Evolutionary conservation across 2,113 vertebrate species (phyloP), one percentile per base, ranked within the genome.

Genomic region (Austrofundulus limnaeus): DNA sequence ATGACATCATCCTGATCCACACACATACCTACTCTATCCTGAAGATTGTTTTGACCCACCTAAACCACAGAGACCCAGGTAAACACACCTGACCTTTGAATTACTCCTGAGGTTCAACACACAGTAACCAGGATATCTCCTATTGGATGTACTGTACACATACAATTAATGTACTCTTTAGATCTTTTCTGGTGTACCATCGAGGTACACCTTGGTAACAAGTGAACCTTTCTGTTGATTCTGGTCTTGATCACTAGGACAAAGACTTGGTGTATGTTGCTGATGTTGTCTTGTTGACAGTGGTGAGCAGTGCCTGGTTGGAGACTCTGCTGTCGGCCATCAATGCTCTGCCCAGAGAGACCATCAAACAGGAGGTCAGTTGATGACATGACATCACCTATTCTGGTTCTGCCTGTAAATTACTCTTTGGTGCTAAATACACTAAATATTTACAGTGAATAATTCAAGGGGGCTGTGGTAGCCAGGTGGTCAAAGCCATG

Each of bases 251-350:
- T 23, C 9, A 10, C 31, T 34, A 5, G 31, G 31, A 34, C 31
- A 34, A 28, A 34, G 5, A 8, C 31, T 23, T 12, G 46, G 16
- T 51, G 48, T 2, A 17, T 23, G 45, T 43, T 61, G 7, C 38
- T 55, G 11, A 21, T 57, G 24, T n/a, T 11, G 1, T 60, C 11
- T 63, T 52, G 41, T 75, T 61, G n/a, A 45, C 89, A 98, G 96
- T 94, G 78, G 94, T 98, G 77, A 95, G 95, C 89, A 95, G 91
- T 7, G 94, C 95, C 17, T 98, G 96, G 96, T 82, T 98, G 78
- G 96, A 98, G 82, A 96, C 96, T 13, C 93, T 98, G 78, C 91
- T 98, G 80, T 91, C 91, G 52, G 93, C 95, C 70, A 94, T 98
- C 84, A 94, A 95, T 66, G 89, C 91, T 70, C 86, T 98, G 76